These are phyloP conservation scores for Meleagris gallopavo DNA, from an alignment of 2,113 vertebrate species.

Conservation along the genomic window DNA sequence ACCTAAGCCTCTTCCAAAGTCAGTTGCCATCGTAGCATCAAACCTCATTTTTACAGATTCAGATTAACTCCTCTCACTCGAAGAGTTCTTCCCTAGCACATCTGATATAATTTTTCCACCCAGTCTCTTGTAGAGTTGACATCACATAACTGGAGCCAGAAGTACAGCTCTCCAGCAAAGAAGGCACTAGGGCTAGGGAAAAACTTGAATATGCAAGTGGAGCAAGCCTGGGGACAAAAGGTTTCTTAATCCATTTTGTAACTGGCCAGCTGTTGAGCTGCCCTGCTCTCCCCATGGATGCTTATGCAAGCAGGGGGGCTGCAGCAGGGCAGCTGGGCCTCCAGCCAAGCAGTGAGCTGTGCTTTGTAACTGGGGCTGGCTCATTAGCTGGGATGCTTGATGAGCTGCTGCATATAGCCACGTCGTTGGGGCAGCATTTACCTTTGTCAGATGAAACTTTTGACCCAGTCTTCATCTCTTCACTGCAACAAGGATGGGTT, in stretches of 20 bases:
- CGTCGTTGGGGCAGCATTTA: background rate
- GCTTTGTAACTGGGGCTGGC: background rate
- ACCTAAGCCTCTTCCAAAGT: background rate
- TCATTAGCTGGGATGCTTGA: rapidly evolving
- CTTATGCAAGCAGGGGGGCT: background rate
- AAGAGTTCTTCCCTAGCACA: background rate
- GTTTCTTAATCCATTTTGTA: constrained; percentile 11
- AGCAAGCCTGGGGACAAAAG: constrained; percentile 9
- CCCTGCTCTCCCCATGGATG: background rate
- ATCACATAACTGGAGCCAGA: background rate
- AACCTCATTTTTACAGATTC: background rate
- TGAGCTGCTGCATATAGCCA: rapidly evolving
- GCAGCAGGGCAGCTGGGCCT: constrained; percentile 19
- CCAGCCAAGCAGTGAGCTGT: background rate
- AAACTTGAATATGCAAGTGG: background rate
- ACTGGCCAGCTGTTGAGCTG: constrained; percentile 35
- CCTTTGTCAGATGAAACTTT: background rate
- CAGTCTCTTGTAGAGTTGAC: rapidly evolving
- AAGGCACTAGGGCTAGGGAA: rapidly evolving
- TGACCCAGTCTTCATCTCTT: background rate
- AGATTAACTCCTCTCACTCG: background rate
- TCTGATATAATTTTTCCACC: background rate
- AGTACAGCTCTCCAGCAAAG: background rate
- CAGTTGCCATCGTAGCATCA: background rate
- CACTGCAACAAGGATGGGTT: background rate